These are phyloP conservation scores for Hypselothyrea guttata DNA, from an alignment of 2,888 invertebrate species.

Conservation along the genomic window DNA sequence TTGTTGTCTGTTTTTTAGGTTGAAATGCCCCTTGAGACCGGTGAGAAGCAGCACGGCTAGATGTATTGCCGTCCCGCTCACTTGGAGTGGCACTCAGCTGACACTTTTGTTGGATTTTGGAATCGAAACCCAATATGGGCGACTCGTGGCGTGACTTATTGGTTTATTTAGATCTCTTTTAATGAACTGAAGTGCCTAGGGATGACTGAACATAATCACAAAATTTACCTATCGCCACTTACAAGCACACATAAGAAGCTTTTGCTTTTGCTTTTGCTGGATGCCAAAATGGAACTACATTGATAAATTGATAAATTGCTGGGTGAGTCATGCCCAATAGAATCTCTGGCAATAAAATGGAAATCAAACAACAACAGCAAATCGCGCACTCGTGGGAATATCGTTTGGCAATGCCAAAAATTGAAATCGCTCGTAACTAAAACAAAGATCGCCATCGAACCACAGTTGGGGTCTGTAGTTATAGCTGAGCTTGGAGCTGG, in stretches of 20 bases:
- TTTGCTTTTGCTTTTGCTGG: conserved; percentile 26
- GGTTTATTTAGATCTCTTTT: conserved; percentile 77
- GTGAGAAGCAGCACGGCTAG: not conserved
- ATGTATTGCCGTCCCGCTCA: conserved; percentile 24
- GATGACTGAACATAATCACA: conserved; percentile 69
- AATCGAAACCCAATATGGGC: conserved; percentile 68
- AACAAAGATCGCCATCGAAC: conserved; percentile 54
- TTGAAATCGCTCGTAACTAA: conserved; percentile 56
- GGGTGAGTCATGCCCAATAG: conserved; percentile 50
- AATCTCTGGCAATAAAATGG: conserved; percentile 25
- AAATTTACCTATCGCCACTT: conserved; percentile 56
- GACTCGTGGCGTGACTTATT: conserved; percentile 76
- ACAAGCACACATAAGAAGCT: conserved; percentile 49
- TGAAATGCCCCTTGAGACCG: conserved; percentile 39
- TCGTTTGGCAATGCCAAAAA: conserved; percentile 64
- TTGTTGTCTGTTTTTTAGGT: conserved; percentile 24
- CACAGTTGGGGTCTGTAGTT: not conserved
- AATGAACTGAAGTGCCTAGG: conserved; percentile 69
- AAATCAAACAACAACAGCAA: conserved; percentile 15
- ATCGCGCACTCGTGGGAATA: conserved; percentile 59
- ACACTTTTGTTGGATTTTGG: conserved; percentile 68
- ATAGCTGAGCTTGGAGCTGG: not conserved
- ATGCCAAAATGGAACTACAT: conserved; percentile 19
- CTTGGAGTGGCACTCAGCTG: conserved; percentile 74
- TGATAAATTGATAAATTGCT: conserved; percentile 51